Percentiles rank a stretch among this genome's conserved stretches.
Conservation (phyloP, 1,140 invertebrate species). For the Drosophila subpulchrella region DNA sequence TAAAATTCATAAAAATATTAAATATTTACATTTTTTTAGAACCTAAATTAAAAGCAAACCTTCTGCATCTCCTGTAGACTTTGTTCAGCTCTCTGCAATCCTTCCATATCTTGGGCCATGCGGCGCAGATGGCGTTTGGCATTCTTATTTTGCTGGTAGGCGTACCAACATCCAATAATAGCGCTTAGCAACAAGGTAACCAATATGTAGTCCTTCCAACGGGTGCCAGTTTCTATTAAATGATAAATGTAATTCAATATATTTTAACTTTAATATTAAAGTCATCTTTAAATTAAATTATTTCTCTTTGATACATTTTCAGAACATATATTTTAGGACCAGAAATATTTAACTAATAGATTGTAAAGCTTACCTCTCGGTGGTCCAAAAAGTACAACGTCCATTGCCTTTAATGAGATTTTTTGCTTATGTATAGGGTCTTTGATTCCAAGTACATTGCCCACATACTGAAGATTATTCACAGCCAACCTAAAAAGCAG, state of each 20-base stretch:
- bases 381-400: slow-evolving; percentile 97
- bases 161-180: slow-evolving; percentile 95
- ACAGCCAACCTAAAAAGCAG: slow-evolving; percentile 91
- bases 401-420: slow-evolving; percentile 97
- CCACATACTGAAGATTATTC: slow-evolving; percentile 95
- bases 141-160: slow-evolving; percentile 94
- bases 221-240: slow-evolving; percentile 86
- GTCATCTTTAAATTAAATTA: too few species aligned
- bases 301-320: too few species aligned
- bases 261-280: too few species aligned
- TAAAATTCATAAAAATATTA: neutral
- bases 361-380: slow-evolving; percentile 92
- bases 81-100: slow-evolving; percentile 94
- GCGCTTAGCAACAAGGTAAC: slow-evolving; percentile 92
- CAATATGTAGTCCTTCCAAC: slow-evolving; percentile 94
- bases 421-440: slow-evolving; percentile 98
- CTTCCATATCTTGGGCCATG: slow-evolving; percentile 97
- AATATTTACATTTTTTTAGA: neutral
- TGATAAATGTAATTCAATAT: neutral
- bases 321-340: neutral
- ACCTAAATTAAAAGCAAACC: slow-evolving; percentile 72
- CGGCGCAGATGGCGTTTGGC: slow-evolving; percentile 93
- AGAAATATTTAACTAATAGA: neutral
- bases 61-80: slow-evolving; percentile 94
- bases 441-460: slow-evolving; percentile 95